phyloP scores from a whole-genome alignment of 2,113 vertebrate genomes.

The Calcarius ornatus region DNA sequence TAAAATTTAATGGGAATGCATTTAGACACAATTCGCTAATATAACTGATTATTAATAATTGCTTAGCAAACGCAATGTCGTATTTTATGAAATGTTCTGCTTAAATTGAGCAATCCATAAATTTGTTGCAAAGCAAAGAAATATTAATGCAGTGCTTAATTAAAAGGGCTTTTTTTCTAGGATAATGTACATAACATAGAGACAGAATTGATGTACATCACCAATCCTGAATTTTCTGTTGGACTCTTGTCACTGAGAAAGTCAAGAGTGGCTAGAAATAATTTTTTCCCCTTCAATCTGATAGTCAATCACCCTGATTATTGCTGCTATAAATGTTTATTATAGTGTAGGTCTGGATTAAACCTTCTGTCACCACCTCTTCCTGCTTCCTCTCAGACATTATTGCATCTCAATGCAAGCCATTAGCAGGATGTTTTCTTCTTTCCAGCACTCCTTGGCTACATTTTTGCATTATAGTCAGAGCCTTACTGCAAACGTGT shows the following conservation, averaged over 20 bases:
- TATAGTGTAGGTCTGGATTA: neutral
- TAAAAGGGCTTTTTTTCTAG: neutral
- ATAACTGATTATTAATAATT: constrained; percentile 30
- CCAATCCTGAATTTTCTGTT: neutral
- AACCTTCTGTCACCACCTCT: neutral
- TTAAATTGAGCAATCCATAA: neutral
- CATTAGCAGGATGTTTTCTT: neutral
- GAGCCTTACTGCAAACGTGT: neutral
- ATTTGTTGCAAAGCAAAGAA: neutral
- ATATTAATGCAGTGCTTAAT: neutral
- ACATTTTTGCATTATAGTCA: neutral
- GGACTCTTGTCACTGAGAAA: neutral
- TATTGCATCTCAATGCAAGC: neutral
- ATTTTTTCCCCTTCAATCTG: neutral
- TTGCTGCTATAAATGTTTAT: neutral
- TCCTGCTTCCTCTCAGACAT: neutral
- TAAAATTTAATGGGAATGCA: neutral
- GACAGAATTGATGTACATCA: neutral
- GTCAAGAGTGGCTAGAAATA: neutral
- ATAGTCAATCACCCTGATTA: neutral
- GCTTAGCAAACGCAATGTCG: neutral
- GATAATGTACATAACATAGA: neutral
- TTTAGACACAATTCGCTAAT: neutral
- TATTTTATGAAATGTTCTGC: neutral
- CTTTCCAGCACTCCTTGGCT: neutral